Base-by-base conservation (phyloP, 2,888 invertebrate genomes). In the Cephus sareptanus region DNA sequence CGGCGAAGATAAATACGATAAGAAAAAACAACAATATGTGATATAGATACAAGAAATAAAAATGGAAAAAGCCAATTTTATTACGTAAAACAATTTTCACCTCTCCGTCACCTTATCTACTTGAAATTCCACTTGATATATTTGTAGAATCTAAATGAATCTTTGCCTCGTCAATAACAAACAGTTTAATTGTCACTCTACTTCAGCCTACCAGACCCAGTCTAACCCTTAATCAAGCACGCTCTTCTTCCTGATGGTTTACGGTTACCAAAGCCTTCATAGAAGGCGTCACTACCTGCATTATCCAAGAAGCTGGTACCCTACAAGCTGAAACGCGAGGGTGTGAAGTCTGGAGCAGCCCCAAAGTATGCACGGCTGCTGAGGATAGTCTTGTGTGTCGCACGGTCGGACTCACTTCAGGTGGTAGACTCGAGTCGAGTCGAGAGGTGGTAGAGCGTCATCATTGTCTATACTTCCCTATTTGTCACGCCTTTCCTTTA, bases 391-490 rank as follows among this genome's bases (percentile, higher is more conserved):
- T 84, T 79, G 82, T 79, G 82, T 83, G 81, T 56, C 40, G 76
- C 71, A 73, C 77, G 79, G 74, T 31, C 76, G 76, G 75, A 75
- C 77, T 73, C 77, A 79, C 76, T 76, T 37, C 37, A 74, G 34
- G 71, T 71, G 33, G 71, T 56, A 56, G 56, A 56, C 56, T 56
- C 31, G 71, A 71, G 71, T 31, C 33, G 71, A 71, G 71, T 71
- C 31, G 71, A 71, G 71, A 71, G 71, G 71, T 71, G 71, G 71
- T 12, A 33, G 84, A 84, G 85, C 84, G 82, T 87, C 88, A 83
- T 89, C 88, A 87, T 89, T 89, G 88, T 89, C 89, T 88, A 88
- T 89, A 87, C 87, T 87, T 86, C 85, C 85, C 86, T 85, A 85
- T 89, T 88, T 89, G 87, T 89, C 89, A 88, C 88, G 89, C 89